phyloP scores from a whole-genome alignment of 2,888 invertebrate species.

The Eilema caniola region DNA sequence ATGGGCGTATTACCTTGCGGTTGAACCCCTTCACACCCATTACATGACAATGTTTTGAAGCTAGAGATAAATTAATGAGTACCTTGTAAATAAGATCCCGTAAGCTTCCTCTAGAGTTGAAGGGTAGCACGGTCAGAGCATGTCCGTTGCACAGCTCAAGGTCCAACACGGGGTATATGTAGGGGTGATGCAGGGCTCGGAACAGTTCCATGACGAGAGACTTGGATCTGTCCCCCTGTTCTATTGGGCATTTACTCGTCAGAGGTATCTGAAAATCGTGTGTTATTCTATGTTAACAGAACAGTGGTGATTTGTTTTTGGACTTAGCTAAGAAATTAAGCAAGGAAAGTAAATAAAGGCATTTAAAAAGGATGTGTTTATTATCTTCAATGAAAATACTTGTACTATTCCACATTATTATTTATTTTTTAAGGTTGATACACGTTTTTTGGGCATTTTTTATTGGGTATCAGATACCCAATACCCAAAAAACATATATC shows the following conservation, averaged over 20 bases:
- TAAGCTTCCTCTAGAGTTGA: slow-evolving; percentile 94
- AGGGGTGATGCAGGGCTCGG: slow-evolving; percentile 95
- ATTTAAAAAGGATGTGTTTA: too few relatives aligned
- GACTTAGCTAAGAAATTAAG: too few relatives aligned
- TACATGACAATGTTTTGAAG: background rate
- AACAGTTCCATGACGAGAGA: slow-evolving; percentile 93
- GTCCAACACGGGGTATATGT: slow-evolving; percentile 96
- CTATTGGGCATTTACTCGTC: slow-evolving; percentile 89
- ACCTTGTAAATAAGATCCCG: slow-evolving; percentile 96
- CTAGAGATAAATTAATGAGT: background rate
- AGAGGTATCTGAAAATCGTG: slow-evolving; percentile 81
- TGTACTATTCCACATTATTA: too few relatives aligned
- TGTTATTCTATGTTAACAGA: background rate
- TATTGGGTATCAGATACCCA: too few relatives aligned
- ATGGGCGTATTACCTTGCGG: too few relatives aligned
- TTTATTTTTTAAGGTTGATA: too few relatives aligned
- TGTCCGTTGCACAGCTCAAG: slow-evolving; percentile 91
- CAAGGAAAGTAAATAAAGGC: too few relatives aligned
- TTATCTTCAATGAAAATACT: too few relatives aligned
- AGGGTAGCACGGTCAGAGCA: slow-evolving; percentile 93
- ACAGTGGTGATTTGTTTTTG: too few relatives aligned
- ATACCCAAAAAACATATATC: too few relatives aligned
- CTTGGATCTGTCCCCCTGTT: slow-evolving; percentile 89
- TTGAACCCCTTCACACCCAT: too few relatives aligned
- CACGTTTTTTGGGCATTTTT: too few relatives aligned